These are phyloP conservation scores for Limnephilus rhombicus DNA, from an alignment of 2,888 invertebrate genomes.

Conservation along the genomic window DNA sequence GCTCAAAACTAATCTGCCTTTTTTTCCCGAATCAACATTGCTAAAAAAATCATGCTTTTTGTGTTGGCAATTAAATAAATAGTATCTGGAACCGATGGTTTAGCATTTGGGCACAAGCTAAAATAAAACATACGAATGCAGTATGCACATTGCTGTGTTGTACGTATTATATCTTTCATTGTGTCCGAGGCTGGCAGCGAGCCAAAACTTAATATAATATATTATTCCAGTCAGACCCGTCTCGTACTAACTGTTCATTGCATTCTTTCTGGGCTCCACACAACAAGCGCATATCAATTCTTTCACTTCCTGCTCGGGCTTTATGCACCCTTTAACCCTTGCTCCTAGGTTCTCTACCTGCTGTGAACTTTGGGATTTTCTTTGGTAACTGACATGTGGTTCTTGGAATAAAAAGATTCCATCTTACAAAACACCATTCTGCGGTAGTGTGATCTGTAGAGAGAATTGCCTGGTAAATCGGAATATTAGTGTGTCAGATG, in stretches of 20 bases:
- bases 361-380: not conserved
- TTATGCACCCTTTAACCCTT: slow-evolving; percentile 30
- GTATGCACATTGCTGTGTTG: slow-evolving; percentile 57
- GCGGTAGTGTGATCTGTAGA: not conserved
- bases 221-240: slow-evolving; percentile 50
- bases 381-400: not conserved
- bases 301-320: not conserved
- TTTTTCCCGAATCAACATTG: not conserved
- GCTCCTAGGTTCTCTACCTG: slow-evolving; percentile 4
- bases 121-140: slow-evolving; percentile 50
- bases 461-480: not conserved
- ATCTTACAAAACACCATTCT: not conserved
- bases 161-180: slow-evolving; percentile 59
- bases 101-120: not conserved
- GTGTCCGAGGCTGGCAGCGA: slow-evolving; percentile 51
- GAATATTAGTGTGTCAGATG: not conserved
- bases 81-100: not conserved
- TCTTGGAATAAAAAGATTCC: not conserved
- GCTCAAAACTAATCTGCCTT: not conserved
- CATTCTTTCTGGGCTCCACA: slow-evolving; percentile 14
- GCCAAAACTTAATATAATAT: slow-evolving; percentile 50
- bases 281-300: slow-evolving; percentile 27
- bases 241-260: not conserved
- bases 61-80: not conserved
- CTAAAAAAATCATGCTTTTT: not conserved